Conservation (phyloP, 2,888 invertebrate species). For the Harpalus rufipes region DNA sequence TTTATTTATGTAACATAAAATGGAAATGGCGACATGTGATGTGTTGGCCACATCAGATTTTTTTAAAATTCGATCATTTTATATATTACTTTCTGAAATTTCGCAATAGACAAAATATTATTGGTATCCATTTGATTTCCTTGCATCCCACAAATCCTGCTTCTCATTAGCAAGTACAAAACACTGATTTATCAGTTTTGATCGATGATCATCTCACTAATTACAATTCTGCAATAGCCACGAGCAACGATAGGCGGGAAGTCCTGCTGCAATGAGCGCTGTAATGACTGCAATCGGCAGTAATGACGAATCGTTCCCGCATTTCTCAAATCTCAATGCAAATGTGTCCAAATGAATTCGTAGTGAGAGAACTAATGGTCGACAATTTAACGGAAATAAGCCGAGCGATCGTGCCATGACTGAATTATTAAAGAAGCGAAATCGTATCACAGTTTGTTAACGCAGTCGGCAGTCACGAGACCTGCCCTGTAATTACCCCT, state of each 20-base stretch:
- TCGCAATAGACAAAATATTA: neutral
- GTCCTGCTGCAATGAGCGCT: neutral
- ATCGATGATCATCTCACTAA: conserved; percentile 1
- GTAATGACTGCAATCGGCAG: conserved; percentile 51
- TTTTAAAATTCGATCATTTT: no score
- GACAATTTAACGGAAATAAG: conserved; percentile 57
- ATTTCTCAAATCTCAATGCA: conserved; percentile 46
- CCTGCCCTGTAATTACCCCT: conserved; percentile 37
- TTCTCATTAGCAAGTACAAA: conserved; percentile 16
- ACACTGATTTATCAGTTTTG: conserved; percentile 7
- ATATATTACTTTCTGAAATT: neutral
- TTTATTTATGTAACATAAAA: no score
- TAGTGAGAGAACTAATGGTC: conserved; percentile 39
- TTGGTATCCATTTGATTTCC: neutral
- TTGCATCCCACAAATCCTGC: neutral
- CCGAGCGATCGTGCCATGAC: conserved; percentile 5
- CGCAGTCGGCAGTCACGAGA: conserved; percentile 44
- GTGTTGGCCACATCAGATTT: no score
- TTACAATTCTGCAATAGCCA: neutral
- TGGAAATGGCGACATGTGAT: no score
- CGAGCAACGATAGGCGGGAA: neutral
- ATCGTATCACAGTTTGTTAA: conserved; percentile 54
- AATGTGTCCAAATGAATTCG: conserved; percentile 56
- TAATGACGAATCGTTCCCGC: conserved; percentile 57
- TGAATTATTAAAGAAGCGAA: conserved; percentile 56